phyloP scores from a whole-genome alignment of 1,140 invertebrate species.

The Whitmania pigra region DNA sequence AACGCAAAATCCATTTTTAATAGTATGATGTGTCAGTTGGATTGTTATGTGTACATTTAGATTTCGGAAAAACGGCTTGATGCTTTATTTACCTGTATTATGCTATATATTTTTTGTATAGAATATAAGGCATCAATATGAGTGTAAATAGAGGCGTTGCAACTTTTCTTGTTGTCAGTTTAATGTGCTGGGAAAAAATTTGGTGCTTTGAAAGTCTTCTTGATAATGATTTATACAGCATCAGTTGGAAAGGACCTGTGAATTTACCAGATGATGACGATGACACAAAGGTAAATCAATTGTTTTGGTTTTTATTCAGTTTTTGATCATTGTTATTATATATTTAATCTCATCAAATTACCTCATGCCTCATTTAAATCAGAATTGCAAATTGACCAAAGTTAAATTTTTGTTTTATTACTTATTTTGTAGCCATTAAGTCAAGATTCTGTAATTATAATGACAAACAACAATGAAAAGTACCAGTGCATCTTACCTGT shows the following conservation, averaged over 20 bases:
- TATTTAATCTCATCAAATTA: background rate
- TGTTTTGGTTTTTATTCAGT: background rate
- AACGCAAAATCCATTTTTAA: too few relatives aligned
- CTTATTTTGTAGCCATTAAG: background rate
- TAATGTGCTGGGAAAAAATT: too few relatives aligned
- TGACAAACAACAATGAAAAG: conserved; percentile 45
- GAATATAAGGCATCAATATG: too few relatives aligned
- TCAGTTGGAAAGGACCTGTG: background rate
- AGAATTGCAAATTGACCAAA: background rate
- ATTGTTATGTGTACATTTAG: too few relatives aligned
- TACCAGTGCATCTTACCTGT: conserved; percentile 60
- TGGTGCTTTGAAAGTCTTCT: background rate
- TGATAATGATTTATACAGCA: background rate
- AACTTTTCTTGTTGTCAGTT: too few relatives aligned
- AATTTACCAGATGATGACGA: background rate
- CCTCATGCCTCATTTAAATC: background rate
- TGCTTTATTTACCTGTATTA: too few relatives aligned
- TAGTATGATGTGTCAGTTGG: too few relatives aligned
- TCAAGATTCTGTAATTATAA: conserved; percentile 35
- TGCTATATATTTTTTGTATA: too few relatives aligned
- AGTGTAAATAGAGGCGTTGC: too few relatives aligned
- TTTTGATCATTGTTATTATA: too few relatives aligned
- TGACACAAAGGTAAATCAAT: background rate
- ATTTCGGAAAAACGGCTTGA: too few relatives aligned
- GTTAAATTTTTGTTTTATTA: conserved; percentile 2